Conservation (phyloP, 2,888 invertebrate species). For the Lochmaea crataegi region DNA sequence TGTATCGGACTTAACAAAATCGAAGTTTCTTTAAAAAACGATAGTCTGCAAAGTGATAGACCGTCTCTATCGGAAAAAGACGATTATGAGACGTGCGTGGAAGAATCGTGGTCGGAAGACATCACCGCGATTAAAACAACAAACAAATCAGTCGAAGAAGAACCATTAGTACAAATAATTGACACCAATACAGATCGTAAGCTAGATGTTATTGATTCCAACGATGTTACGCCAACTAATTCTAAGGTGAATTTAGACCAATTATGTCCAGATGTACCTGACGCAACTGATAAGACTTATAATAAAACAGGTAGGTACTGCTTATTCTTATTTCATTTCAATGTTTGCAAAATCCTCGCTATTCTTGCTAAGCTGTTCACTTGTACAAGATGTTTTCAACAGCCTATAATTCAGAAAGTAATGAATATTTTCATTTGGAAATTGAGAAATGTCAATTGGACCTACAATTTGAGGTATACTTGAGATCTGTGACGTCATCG, state of each 20-base stretch:
- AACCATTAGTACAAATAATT: slow-evolving; percentile 42
- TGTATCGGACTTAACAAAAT: slow-evolving; percentile 19
- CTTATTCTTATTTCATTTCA: no score
- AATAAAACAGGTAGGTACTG: slow-evolving; percentile 36
- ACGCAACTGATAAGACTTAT: slow-evolving; percentile 33
- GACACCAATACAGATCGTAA: slow-evolving; percentile 37
- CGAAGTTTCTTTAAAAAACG: slow-evolving; percentile 45
- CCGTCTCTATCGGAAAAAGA: slow-evolving; percentile 58
- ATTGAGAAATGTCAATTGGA: no score
- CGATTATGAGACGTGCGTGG: slow-evolving; percentile 74
- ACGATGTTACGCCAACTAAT: slow-evolving; percentile 58
- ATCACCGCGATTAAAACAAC: slow-evolving; percentile 24
- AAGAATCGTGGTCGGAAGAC: slow-evolving; percentile 69
- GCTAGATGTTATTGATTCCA: slow-evolving; percentile 40
- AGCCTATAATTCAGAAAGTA: no score
- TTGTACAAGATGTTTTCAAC: no score
- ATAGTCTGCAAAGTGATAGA: slow-evolving; percentile 54
- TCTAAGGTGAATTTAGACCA: slow-evolving; percentile 52
- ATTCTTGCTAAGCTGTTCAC: no score
- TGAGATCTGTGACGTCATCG: no score
- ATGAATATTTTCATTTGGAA: no score
- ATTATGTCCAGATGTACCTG: slow-evolving; percentile 44
- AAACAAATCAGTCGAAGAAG: slow-evolving; percentile 29
- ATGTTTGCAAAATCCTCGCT: no score
- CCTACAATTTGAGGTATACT: no score